phyloP scores from a whole-genome alignment of 2,797 vertebrate genomes.

The Sarcoramphus papa region DNA sequence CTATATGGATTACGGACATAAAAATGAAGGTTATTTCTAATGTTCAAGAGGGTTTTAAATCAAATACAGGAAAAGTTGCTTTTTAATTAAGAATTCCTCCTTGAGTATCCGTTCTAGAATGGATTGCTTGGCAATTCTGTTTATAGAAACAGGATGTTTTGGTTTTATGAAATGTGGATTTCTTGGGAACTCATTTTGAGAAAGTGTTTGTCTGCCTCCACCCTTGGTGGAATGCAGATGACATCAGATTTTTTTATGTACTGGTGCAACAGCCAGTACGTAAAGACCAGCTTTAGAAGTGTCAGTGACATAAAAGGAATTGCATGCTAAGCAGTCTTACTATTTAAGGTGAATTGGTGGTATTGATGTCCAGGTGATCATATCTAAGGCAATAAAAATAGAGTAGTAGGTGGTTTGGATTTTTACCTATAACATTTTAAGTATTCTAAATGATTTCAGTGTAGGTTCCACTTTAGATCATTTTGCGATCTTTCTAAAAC shows the following conservation, averaged over 20 bases:
- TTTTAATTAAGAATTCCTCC: not conserved
- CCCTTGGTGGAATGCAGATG: slow-evolving; percentile 27
- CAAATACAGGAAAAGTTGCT: not conserved
- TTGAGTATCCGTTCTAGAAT: not conserved
- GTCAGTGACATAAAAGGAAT: not conserved
- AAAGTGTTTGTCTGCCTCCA: slow-evolving; percentile 40
- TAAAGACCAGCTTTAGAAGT: not conserved
- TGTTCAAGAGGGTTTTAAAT: not conserved
- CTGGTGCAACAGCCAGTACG: not conserved
- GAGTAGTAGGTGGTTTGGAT: not conserved
- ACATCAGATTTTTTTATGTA: slow-evolving; percentile 29
- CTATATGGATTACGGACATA: not conserved
- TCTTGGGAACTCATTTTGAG: slow-evolving; percentile 53
- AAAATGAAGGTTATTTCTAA: not conserved
- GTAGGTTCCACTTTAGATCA: not conserved
- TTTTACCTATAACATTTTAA: not conserved
- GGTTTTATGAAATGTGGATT: slow-evolving; percentile 44
- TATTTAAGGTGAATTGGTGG: not conserved
- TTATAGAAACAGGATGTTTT: slow-evolving; percentile 65
- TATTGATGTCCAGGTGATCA: not conserved
- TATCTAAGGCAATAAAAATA: not conserved
- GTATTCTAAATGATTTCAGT: not conserved
- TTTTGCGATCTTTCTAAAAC: not conserved
- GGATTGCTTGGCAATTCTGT: not conserved
- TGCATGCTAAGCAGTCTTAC: not conserved